Evolutionary conservation across 35 echinoderm and acorn worm species (phyloP).

Genomic region (Lytechinus variegatus): DNA sequence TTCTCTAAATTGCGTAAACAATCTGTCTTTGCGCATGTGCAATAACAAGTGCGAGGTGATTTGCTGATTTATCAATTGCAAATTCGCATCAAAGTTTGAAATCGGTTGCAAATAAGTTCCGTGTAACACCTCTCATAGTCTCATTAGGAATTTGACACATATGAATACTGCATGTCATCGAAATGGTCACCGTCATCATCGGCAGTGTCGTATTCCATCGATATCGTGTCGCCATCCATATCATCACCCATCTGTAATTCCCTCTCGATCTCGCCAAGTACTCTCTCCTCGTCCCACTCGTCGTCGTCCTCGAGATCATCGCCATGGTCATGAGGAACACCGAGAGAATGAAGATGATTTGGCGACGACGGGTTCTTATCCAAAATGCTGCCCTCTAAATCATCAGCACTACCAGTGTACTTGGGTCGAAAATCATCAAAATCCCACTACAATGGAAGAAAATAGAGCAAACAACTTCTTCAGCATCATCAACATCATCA

Average conservation of each 20-base stretch:
- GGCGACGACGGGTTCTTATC: not conserved
- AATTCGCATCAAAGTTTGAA: too few relatives aligned
- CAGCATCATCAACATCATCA: too few relatives aligned
- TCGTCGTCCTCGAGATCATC: not conserved
- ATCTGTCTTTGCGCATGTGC: too few relatives aligned
- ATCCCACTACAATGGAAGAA: not conserved
- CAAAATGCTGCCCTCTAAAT: not conserved
- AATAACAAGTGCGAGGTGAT: too few relatives aligned
- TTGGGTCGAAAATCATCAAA: constrained; percentile 36
- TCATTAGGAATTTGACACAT: not conserved
- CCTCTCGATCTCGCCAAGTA: constrained; percentile 30
- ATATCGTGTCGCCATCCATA: constrained; percentile 39
- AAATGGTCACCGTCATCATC: constrained; percentile 25
- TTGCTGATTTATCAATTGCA: too few relatives aligned
- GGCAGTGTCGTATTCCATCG: constrained; percentile 41
- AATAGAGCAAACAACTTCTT: not conserved
- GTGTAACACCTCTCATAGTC: not conserved
- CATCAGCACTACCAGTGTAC: not conserved
- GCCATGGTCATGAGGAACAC: not conserved
- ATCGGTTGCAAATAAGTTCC: too few relatives aligned
- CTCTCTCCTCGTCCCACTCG: constrained; percentile 27
- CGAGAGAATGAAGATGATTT: not conserved
- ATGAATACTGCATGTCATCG: not conserved
- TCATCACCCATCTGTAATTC: constrained; percentile 15
- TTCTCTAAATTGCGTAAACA: too few relatives aligned